These are phyloP conservation scores for Semotilus atromaculatus DNA, from an alignment of 2,797 vertebrate species.

Conservation along the genomic window DNA sequence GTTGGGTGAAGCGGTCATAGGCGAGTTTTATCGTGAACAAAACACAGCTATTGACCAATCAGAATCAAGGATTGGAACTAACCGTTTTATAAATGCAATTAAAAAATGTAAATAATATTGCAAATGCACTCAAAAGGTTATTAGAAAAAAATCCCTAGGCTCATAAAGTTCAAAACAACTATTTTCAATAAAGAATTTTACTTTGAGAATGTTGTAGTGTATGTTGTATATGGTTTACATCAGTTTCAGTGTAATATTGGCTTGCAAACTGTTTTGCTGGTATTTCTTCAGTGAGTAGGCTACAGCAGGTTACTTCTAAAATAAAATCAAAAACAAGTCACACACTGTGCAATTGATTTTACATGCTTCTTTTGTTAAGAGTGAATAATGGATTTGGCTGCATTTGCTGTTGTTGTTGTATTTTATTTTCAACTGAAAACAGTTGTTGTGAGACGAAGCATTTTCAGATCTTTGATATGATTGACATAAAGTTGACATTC, in stretches of 20 bases:
- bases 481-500: background rate
- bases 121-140: background rate
- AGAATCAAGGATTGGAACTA: too few species aligned
- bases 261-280: background rate
- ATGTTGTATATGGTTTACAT: background rate
- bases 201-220: background rate
- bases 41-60: too few species aligned
- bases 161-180: background rate
- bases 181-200: background rate
- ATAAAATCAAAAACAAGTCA: background rate
- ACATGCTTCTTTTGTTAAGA: background rate
- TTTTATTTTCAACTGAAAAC: background rate
- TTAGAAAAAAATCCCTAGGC: background rate
- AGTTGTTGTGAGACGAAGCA: too few species aligned
- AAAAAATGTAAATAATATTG: background rate
- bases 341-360: constrained; percentile 1
- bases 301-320: background rate
- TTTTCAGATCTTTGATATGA: constrained; percentile 10
- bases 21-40: too few species aligned
- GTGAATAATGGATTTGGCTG: constrained; percentile 17
- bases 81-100: too few species aligned
- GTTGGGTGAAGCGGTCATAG: too few species aligned
- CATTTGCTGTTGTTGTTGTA: background rate
- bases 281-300: background rate
- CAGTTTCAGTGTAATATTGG: background rate